These are phyloP conservation scores for Lagodon rhomboides DNA, from an alignment of 2,797 vertebrate genomes.

Conservation along the genomic window DNA sequence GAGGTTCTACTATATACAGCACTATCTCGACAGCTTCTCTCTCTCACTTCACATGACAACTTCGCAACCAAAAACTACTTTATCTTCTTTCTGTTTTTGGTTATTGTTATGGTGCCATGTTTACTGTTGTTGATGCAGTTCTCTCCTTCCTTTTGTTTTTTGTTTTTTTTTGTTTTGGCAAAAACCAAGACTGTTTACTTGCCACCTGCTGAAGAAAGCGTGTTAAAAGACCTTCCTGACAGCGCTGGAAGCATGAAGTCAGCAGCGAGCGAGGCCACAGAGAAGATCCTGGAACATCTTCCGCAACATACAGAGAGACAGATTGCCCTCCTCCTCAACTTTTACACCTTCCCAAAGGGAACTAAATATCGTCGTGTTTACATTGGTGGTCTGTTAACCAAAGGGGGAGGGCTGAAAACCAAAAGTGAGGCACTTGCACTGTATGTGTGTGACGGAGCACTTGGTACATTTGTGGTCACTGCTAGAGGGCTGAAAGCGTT, in stretches of 20 bases:
- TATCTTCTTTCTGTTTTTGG: slow-evolving; percentile 49
- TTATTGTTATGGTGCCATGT: slow-evolving; percentile 72
- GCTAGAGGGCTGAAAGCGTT: slow-evolving; percentile 32
- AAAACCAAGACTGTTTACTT: slow-evolving; percentile 64
- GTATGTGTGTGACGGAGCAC: slow-evolving; percentile 59
- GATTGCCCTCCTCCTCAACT: slow-evolving; percentile 42
- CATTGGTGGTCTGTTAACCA: slow-evolving; percentile 34
- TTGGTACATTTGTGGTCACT: slow-evolving; percentile 44
- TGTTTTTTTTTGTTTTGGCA: slow-evolving; percentile 18
- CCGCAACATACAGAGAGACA: slow-evolving; percentile 43
- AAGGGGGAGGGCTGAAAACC: slow-evolving; percentile 65
- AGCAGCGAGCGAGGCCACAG: slow-evolving; percentile 31
- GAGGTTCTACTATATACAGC: slow-evolving; percentile 61
- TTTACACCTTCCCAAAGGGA: slow-evolving; percentile 52
- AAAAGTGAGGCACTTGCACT: slow-evolving; percentile 73
- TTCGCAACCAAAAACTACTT: slow-evolving; percentile 83
- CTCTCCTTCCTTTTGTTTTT: background rate
- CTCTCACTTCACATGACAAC: slow-evolving; percentile 64
- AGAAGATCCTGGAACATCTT: slow-evolving; percentile 19
- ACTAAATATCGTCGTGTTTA: slow-evolving; percentile 54
- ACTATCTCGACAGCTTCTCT: slow-evolving; percentile 67
- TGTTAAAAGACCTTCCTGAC: slow-evolving; percentile 44
- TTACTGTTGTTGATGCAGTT: slow-evolving; percentile 48
- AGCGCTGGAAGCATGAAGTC: slow-evolving; percentile 36
- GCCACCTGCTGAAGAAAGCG: slow-evolving; percentile 32